Base-by-base conservation (phyloP, 2,888 invertebrate species). In the Calephelis perditalis region DNA sequence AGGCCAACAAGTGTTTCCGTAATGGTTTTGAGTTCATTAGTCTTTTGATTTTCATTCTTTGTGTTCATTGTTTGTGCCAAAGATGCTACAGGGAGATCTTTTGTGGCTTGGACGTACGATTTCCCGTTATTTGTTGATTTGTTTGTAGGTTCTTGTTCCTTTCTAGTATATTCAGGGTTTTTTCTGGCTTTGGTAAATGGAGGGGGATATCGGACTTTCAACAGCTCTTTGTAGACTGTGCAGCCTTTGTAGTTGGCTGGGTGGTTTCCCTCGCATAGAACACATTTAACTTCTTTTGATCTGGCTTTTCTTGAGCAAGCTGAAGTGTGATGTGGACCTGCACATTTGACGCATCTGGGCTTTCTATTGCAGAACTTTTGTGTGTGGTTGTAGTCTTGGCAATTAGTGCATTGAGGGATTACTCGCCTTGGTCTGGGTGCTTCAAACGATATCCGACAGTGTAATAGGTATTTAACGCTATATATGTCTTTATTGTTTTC, bases 381-480 rank as follows among this genome's bases (percentile, higher is more conserved):
- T 0, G 71, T 73, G 57, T 73, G 70, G 0, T 68, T 68, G 54
- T 70, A 71, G 26, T 69, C 60, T 60, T 67, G 68, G 11, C 72
- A 72, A 11, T 69, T 71, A 0, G 63, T 11, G 47, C 70, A 70
- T 49, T 71, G 68, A 1, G 68, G 68, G 7, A 69, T 66, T 6
- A 43, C 64, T 1, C 64, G 56, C 58, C 63, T 71, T 0, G 70
- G 67, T 62, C 62, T 58, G 4, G 67, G 72, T 7, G 71, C 62
- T 63, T 73, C 64, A 52, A 64, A 56, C n/a, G 44, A 45, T 5
- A 59, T 7, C 10, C 9, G 44, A 11, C 36, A 59, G 36, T 26
- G n/a, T 12, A 59, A 8, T 7, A 56, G 46, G 35, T 35, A 1
- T 44, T 36, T 60, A 2, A 58, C 40, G 6, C 47, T 35, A 6